Base-by-base conservation (phyloP, 2,113 vertebrate genomes). In the Dromaius novaehollandiae region DNA sequence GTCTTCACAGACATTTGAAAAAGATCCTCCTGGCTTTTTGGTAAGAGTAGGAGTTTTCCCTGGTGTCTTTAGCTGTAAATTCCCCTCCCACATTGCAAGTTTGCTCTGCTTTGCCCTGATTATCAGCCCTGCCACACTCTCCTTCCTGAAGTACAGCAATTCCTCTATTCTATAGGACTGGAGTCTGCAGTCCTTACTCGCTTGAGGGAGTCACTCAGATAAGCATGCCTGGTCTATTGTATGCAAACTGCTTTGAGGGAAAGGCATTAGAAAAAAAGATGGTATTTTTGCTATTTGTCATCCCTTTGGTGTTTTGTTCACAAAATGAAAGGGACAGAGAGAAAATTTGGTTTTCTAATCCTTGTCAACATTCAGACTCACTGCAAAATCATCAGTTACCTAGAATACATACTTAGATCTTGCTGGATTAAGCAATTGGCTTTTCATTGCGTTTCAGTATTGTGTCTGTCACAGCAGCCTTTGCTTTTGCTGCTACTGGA, bases 41-140 rank as follows among this genome's bases (percentile, higher is more conserved):
- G 50, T 75, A 92, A 93, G 93, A 95, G 78, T 93, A 82, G 95
- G 95, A 93, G 95, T 96, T 91, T 89, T 46, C 26, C 56, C 9
- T 82, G 38, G 12, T 85, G 74, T 80, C 81, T 85, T 50, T 7
- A 42, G 22, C 5, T 70, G 94, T 95, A 74, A 94, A 89, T 69
- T 91, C 94, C 84, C 91, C 91, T 97, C 93, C 94, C 82, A 91
- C 92, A 20, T n/a, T 58, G 40, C 66, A 51, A 38, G 8, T 79
- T 76, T 76, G 63, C 30, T 80, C 58, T 88, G 4, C 32, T 80
- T 88, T 58, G 34, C 58, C 17, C 7, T 32, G 34, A 4, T 73
- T 92, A 28, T 85, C 83, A 87, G 83, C 55, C 26, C 79, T 84
- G 40, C 36, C 32, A 26, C 55, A 75, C 13, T 44, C 34, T 84